Conservation (phyloP, 2,888 invertebrate species). For the Caenorhabditis sp. region DNA sequence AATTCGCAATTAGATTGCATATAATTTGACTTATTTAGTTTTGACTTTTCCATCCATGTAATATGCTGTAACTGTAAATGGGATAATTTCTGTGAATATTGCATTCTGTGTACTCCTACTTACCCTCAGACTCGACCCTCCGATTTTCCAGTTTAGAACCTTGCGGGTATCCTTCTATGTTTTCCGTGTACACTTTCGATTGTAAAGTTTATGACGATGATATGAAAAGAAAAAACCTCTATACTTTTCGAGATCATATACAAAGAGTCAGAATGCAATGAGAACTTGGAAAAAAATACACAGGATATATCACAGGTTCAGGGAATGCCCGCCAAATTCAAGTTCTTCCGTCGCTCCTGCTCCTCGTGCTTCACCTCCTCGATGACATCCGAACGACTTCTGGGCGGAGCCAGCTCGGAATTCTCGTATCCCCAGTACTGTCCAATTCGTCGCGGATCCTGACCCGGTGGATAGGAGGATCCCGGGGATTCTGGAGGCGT, state of each 20-base stretch:
- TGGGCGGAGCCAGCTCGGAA: slow-evolving; percentile 25
- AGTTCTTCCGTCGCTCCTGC: slow-evolving; percentile 5
- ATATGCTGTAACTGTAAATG: slow-evolving; percentile 53
- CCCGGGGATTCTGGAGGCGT: neutral
- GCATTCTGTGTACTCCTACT: slow-evolving; percentile 26
- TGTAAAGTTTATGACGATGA: neutral
- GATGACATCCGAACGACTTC: slow-evolving; percentile 41
- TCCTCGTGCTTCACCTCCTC: slow-evolving; percentile 34
- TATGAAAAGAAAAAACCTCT: neutral
- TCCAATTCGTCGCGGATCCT: slow-evolving; percentile 47
- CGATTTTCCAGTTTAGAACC: neutral
- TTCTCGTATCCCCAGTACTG: slow-evolving; percentile 34
- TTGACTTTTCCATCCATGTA: slow-evolving; percentile 24
- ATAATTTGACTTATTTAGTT: slow-evolving; percentile 2
- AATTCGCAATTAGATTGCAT: slow-evolving; percentile 21
- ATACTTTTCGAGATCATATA: neutral
- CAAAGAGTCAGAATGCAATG: neutral
- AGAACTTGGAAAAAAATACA: neutral
- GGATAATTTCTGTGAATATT: slow-evolving; percentile 51
- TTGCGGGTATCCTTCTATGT: slow-evolving; percentile 20
- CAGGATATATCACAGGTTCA: slow-evolving; percentile 6
- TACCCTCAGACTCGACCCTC: neutral
- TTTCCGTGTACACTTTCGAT: slow-evolving; percentile 7
- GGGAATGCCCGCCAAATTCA: slow-evolving; percentile 18
- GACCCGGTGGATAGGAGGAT: neutral